Conservation (phyloP, 2,888 invertebrate species). For the Dryobota labecula region DNA sequence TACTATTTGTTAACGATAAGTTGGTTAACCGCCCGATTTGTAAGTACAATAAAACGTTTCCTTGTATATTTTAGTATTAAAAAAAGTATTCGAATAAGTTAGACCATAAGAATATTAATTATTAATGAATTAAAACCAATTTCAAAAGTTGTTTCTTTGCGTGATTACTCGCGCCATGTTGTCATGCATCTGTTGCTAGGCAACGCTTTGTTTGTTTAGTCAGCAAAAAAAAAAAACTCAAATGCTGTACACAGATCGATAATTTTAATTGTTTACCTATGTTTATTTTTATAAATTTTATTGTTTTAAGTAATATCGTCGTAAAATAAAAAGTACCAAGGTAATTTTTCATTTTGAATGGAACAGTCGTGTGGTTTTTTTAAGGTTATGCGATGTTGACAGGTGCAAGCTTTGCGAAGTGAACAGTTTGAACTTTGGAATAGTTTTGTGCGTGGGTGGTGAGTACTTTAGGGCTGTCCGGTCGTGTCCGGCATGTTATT, state of each 20-base stretch:
- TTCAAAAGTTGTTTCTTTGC: constrained; percentile 30
- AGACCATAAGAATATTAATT: neutral
- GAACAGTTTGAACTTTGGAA: constrained; percentile 48
- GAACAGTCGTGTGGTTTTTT: constrained; percentile 9
- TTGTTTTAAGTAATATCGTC: neutral
- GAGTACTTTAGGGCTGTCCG: constrained; percentile 45
- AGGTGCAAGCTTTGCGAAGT: constrained; percentile 43
- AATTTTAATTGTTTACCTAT: constrained; percentile 13
- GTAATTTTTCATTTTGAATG: constrained; percentile 23
- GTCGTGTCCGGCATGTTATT: constrained; percentile 73
- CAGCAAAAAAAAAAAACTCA: constrained; percentile 29
- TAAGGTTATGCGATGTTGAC: constrained; percentile 23
- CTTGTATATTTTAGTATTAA: neutral
- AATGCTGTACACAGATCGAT: neutral
- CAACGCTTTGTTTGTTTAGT: constrained; percentile 49
- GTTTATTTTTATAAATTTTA: constrained; percentile 9
- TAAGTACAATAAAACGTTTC: neutral
- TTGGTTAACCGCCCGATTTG: neutral
- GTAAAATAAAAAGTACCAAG: constrained; percentile 18
- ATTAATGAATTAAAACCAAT: constrained; percentile 11
- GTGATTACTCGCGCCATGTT: constrained; percentile 37
- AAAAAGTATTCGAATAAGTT: neutral
- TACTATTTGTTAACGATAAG: neutral
- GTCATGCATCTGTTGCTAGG: constrained; percentile 45
- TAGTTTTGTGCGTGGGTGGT: constrained; percentile 38